A percentile compares a stretch with the other conserved stretches of the same genome.
These are phyloP conservation scores for Sinocyclocheilus anshuiensis DNA, from an alignment of 2,113 vertebrate genomes.

Conservation along the genomic window DNA sequence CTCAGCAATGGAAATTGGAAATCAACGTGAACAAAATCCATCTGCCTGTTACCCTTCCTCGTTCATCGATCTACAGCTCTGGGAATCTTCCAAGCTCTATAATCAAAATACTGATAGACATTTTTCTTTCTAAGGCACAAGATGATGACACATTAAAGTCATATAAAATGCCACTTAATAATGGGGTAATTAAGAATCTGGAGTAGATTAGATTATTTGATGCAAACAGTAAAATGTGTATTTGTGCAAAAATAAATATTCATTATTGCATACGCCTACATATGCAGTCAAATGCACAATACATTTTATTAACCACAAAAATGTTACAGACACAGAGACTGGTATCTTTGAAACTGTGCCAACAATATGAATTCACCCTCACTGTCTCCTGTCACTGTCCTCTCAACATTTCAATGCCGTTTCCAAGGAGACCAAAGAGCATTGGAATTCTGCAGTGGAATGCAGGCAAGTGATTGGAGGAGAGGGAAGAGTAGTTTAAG, in stretches of 20 bases:
- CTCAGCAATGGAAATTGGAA: conserved; percentile 3
- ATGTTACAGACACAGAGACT: neutral
- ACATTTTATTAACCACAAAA: neutral
- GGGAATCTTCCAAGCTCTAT: conserved; percentile 8
- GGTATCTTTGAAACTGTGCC: conserved; percentile 22
- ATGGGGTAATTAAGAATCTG: neutral
- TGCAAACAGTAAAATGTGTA: too few relatives aligned
- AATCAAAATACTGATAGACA: conserved; percentile 27
- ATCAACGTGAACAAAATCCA: conserved; percentile 25
- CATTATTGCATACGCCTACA: too few relatives aligned
- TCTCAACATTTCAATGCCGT: conserved; percentile 36
- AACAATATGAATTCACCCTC: conserved; percentile 37
- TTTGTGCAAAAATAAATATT: too few relatives aligned
- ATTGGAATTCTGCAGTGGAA: conserved; percentile 37
- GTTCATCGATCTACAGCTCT: neutral
- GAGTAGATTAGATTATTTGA: neutral
- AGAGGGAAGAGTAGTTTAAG: conserved; percentile 20
- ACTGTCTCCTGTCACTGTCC: conserved; percentile 30
- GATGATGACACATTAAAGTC: neutral
- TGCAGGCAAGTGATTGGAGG: conserved; percentile 35
- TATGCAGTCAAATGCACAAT: too few relatives aligned
- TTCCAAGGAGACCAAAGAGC: conserved; percentile 52
- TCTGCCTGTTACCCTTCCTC: conserved; percentile 2
- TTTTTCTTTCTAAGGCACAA: neutral
- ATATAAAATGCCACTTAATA: neutral